Conservation (phyloP, 2,113 vertebrate species). For the Chauna torquata region DNA sequence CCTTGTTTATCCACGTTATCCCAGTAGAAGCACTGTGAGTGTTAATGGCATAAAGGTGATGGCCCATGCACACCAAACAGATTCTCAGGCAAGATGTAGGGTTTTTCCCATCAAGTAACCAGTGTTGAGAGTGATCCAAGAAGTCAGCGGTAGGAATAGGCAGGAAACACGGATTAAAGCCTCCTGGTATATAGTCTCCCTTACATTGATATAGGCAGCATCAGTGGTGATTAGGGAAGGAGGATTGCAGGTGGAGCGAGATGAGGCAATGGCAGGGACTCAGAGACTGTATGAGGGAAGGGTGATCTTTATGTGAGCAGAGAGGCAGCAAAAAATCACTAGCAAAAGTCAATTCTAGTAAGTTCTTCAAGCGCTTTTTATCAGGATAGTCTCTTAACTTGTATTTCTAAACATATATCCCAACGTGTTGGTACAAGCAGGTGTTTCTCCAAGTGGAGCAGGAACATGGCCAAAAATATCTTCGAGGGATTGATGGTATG, state of each 20-base stretch:
- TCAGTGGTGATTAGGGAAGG: not conserved
- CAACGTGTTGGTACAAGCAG: not conserved
- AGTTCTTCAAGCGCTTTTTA: not conserved
- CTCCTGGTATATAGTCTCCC: not conserved
- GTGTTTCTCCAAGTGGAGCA: not conserved
- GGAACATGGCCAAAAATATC: not conserved
- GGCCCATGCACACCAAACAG: not conserved
- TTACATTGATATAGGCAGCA: not conserved
- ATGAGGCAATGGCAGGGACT: not conserved
- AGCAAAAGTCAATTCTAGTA: not conserved
- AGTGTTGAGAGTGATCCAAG: not conserved
- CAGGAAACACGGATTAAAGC: not conserved
- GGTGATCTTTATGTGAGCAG: not conserved
- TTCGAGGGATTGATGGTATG: not conserved
- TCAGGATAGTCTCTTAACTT: not conserved
- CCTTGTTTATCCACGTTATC: not conserved
- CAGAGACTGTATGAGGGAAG: not conserved
- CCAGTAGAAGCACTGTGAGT: not conserved
- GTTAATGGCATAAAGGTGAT: not conserved
- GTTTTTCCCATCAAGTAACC: not conserved
- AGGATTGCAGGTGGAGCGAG: not conserved
- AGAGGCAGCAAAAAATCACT: not conserved
- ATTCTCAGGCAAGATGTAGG: not conserved
- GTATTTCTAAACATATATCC: not conserved
- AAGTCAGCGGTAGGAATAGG: not conserved